phyloP scores from a whole-genome alignment of 2,113 vertebrate genomes.

The Anhinga rufa region DNA sequence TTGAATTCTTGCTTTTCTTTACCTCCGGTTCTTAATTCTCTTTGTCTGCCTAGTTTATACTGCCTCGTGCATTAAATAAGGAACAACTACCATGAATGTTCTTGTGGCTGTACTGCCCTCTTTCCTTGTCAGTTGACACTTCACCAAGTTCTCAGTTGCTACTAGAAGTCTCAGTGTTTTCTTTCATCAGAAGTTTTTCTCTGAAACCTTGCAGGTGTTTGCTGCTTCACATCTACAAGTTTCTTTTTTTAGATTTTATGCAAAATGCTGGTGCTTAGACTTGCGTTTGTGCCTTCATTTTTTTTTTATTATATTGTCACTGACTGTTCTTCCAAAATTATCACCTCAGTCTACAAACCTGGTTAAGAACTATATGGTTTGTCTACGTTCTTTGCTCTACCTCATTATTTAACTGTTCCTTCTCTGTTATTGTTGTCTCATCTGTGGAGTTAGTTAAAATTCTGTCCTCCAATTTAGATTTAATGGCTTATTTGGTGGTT shows the following conservation, averaged over 20 bases:
- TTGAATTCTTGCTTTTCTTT: not conserved
- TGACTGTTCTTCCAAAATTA: conserved; percentile 20
- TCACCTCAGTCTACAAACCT: not conserved
- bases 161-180: not conserved
- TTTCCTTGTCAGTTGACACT: not conserved
- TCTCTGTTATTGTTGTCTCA: not conserved
- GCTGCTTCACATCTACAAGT: not conserved
- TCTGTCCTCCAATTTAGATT: not conserved
- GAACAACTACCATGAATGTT: not conserved
- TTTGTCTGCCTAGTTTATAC: not conserved
- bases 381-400: conserved; percentile 1
- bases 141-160: not conserved
- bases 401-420: conserved; percentile 12
- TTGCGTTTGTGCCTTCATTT: conserved; percentile 45
- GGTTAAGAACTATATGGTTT: not conserved
- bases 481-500: not conserved
- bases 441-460: not conserved
- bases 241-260: not conserved
- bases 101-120: not conserved
- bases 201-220: not conserved
- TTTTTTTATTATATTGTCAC: not conserved
- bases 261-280: conserved; percentile 11
- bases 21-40: not conserved
- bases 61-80: not conserved
- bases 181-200: not conserved